A percentile compares a stretch with the other conserved stretches of the same genome.
These are phyloP conservation scores for Anser brachyrhynchus DNA, from an alignment of 2,113 vertebrate genomes.

Conservation along the genomic window DNA sequence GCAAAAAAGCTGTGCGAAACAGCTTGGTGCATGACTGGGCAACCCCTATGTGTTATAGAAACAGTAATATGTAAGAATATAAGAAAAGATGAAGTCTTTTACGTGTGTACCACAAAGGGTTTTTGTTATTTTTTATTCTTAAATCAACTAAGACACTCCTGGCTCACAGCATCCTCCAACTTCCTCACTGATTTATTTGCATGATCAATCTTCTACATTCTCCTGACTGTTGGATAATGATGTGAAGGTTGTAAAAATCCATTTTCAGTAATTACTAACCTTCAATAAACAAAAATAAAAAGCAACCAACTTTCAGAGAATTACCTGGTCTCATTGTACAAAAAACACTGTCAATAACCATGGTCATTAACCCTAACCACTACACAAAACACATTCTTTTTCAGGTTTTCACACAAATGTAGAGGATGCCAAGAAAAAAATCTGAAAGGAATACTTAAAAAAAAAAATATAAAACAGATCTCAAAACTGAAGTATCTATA, in stretches of 20 bases:
- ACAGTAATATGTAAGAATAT: not conserved
- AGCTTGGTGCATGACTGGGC: not conserved
- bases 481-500: not conserved
- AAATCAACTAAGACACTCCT: not conserved
- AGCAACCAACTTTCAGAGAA: not conserved
- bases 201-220: not conserved
- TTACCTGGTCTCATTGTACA: not conserved
- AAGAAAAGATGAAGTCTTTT: not conserved
- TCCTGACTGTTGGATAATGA: not conserved
- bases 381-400: not conserved
- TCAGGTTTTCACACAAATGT: not conserved
- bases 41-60: not conserved
- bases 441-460: not conserved
- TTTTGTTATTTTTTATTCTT: not conserved
- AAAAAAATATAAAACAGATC: not conserved
- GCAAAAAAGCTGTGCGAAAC: not conserved
- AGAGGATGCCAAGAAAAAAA: not conserved
- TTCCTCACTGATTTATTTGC: not conserved
- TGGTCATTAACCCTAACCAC: constrained; percentile 4
- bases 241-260: not conserved
- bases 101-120: not conserved
- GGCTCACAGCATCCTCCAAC: not conserved
- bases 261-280: constrained; percentile 1
- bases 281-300: constrained; percentile 26
- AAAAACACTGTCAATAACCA: not conserved